phyloP scores from a whole-genome alignment of 2,888 invertebrate genomes.

The Nymphalis urticae region DNA sequence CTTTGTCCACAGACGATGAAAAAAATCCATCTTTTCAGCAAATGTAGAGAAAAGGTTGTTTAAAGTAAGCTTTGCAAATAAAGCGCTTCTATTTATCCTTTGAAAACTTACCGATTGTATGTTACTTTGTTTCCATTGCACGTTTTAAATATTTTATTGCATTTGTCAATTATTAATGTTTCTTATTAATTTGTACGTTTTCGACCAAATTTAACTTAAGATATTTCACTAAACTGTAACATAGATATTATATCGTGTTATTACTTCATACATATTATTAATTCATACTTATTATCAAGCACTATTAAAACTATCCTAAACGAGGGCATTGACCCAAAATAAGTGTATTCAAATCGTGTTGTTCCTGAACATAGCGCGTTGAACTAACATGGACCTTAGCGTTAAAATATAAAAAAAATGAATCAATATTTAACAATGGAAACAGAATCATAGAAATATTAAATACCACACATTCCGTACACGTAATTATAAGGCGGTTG shows the following conservation, averaged over 20 bases:
- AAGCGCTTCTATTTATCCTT: slow-evolving; percentile 21
- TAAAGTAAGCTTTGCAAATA: slow-evolving; percentile 22
- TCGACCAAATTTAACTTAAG: too few relatives aligned
- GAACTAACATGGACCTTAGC: too few relatives aligned
- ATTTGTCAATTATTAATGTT: neutral
- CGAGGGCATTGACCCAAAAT: too few relatives aligned
- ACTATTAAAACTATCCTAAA: too few relatives aligned
- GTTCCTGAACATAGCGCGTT: too few relatives aligned
- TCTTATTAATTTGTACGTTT: neutral
- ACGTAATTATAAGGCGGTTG: slow-evolving; percentile 33
- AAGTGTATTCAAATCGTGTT: too few relatives aligned
- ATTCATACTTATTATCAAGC: too few relatives aligned
- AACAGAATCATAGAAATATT: slow-evolving; percentile 25
- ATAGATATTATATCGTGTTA: too few relatives aligned
- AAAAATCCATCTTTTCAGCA: slow-evolving; percentile 48
- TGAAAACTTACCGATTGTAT: slow-evolving; percentile 15
- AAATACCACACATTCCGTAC: slow-evolving; percentile 15
- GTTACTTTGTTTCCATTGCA: slow-evolving; percentile 21
- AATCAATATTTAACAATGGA: slow-evolving; percentile 20
- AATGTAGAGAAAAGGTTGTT: slow-evolving; percentile 13
- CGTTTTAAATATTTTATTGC: neutral
- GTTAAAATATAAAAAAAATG: too few relatives aligned
- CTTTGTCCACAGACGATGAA: slow-evolving; percentile 51
- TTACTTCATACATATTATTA: too few relatives aligned
- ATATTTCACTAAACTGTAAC: too few relatives aligned